Conservation (phyloP, 2,888 invertebrate genomes). For the Andrena minutula region DNA sequence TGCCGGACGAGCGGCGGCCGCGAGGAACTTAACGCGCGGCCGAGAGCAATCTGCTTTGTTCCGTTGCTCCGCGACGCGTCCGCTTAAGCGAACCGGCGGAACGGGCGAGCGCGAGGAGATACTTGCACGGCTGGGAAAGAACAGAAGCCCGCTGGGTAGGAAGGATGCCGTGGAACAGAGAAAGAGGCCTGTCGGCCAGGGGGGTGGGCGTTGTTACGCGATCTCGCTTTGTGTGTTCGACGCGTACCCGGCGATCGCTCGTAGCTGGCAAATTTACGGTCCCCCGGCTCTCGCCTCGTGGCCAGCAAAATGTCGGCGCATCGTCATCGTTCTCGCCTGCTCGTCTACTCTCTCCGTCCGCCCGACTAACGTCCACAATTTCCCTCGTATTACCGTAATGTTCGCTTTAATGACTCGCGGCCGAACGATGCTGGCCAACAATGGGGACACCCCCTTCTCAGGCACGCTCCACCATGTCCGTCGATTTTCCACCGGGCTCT, state of each 20-base stretch:
- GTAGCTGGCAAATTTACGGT: slow-evolving; percentile 76
- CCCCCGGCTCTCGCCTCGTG: slow-evolving; percentile 64
- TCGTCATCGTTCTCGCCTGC: slow-evolving; percentile 34
- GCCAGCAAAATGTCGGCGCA: slow-evolving; percentile 44
- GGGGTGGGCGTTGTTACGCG: slow-evolving; percentile 41
- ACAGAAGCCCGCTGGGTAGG: slow-evolving; percentile 23
- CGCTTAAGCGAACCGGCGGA: slow-evolving; percentile 59
- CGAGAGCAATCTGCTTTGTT: slow-evolving; percentile 65
- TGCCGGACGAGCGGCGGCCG: slow-evolving; percentile 25
- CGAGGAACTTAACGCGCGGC: slow-evolving; percentile 44
- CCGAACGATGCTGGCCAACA: slow-evolving; percentile 35
- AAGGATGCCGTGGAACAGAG: slow-evolving; percentile 71
- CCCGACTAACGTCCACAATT: slow-evolving; percentile 61
- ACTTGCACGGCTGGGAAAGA: slow-evolving; percentile 66
- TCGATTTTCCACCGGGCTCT: slow-evolving; percentile 30
- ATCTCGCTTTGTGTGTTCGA: slow-evolving; percentile 69
- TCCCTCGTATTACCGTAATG: slow-evolving; percentile 73
- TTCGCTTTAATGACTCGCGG: slow-evolving; percentile 67
- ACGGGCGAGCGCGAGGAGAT: slow-evolving; percentile 73
- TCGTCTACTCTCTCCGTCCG: slow-evolving; percentile 6
- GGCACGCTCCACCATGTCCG: slow-evolving; percentile 10
- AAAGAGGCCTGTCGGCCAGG: slow-evolving; percentile 35
- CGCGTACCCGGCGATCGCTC: slow-evolving; percentile 62
- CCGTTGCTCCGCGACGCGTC: slow-evolving; percentile 54
- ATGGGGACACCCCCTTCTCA: slow-evolving; percentile 18